phyloP scores from a whole-genome alignment of 2,113 vertebrate genomes.

The human region GRCh38 chr16:57612001-57612500 shows the following conservation, averaged over 20 bases:
- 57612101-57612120: too few species aligned
- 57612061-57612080: too few species aligned
- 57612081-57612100: too few species aligned
- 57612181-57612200: too few species aligned
- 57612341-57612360: too few species aligned
- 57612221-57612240: background rate
- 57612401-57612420: background rate
- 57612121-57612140: too few species aligned
- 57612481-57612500: background rate
- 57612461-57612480: background rate
- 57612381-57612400: background rate
- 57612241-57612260: too few species aligned
- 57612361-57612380: background rate
- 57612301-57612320: accelerated
- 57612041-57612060: too few species aligned
- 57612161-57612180: too few species aligned
- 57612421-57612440: background rate
- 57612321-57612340: background rate
- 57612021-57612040: background rate
- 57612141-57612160: too few species aligned
- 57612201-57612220: accelerated
- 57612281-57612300: background rate
- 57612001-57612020: accelerated
- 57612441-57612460: background rate
- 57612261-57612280: background rate